A percentile compares a stretch with the other conserved stretches of the same genome.
Evolutionary conservation across 1,140 invertebrate species (phyloP).

Genomic region (Eupeodes corollae): DNA sequence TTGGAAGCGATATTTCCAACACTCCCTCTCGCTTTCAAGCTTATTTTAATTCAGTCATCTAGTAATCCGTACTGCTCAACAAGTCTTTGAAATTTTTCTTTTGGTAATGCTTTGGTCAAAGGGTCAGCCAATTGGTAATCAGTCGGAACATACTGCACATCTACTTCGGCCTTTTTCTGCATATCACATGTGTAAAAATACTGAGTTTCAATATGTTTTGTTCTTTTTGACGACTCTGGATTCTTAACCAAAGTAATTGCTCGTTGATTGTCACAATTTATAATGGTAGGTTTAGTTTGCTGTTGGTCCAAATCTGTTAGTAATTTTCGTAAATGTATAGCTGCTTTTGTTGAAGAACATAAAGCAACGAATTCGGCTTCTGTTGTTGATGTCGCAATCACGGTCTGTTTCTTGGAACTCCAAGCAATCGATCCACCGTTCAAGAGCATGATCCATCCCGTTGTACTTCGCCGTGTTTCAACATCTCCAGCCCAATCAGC

Average conservation of each 20-base stretch:
- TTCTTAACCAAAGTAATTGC: neutral
- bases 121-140: neutral
- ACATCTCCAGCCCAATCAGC: constrained; percentile 27
- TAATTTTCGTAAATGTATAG: constrained; percentile 17
- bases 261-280: constrained; percentile 2
- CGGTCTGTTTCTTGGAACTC: constrained; percentile 28
- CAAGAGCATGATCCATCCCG: constrained; percentile 21
- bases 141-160: neutral
- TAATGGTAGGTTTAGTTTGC: neutral
- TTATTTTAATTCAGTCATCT: no score
- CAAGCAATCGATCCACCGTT: constrained; percentile 23
- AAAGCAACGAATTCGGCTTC: constrained; percentile 33
- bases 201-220: constrained; percentile 30
- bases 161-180: neutral
- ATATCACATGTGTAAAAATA: constrained; percentile 16
- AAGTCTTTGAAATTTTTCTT: no score
- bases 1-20: no score
- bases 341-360: constrained; percentile 15
- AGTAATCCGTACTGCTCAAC: no score
- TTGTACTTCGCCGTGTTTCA: constrained; percentile 15
- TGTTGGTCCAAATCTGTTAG: neutral
- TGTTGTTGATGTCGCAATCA: constrained; percentile 26
- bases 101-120: neutral
- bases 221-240: no score
- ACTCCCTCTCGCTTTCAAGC: no score